Evolutionary conservation across 2,888 invertebrate species (phyloP).

Genomic region (Drosophila phalerata): DNA sequence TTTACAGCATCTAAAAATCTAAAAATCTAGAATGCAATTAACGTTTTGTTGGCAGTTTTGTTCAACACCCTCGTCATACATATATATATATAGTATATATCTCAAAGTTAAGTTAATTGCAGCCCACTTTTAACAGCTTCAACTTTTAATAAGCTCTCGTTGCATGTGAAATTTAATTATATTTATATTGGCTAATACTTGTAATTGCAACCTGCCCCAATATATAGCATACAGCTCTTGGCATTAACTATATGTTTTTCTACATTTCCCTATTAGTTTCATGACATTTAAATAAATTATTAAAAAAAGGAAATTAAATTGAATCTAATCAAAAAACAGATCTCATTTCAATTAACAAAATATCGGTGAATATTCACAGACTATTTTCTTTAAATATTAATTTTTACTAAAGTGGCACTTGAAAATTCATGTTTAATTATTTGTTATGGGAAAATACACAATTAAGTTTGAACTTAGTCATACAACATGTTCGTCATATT

Average conservation of each 20-base stretch:
- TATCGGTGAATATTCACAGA: slow-evolving; percentile 1
- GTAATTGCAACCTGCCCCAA: slow-evolving; percentile 14
- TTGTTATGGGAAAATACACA: slow-evolving; percentile 2
- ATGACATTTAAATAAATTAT: background rate
- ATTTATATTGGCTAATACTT: slow-evolving; percentile 5
- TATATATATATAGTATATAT: too few relatives aligned
- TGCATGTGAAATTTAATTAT: slow-evolving; percentile 29
- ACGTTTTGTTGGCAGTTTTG: slow-evolving; percentile 63
- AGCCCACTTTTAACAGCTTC: slow-evolving; percentile 27
- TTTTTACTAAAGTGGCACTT: slow-evolving; percentile 5
- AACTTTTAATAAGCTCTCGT: slow-evolving; percentile 16
- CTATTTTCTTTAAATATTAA: background rate
- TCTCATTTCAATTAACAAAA: background rate
- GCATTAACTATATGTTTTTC: slow-evolving; percentile 22
- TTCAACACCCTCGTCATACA: slow-evolving; percentile 42
- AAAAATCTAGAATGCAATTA: slow-evolving; percentile 60
- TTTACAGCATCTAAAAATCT: slow-evolving; percentile 26
- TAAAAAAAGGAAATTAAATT: background rate
- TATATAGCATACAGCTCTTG: slow-evolving; percentile 23
- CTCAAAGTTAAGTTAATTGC: slow-evolving; percentile 12
- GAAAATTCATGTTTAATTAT: slow-evolving; percentile 1
- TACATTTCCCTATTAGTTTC: slow-evolving; percentile 23
- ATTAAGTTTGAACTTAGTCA: slow-evolving; percentile 1
- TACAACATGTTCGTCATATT: background rate
- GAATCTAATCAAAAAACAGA: background rate